Base-by-base conservation (phyloP, 2,888 invertebrate genomes). In the Alloplasta piceator region DNA sequence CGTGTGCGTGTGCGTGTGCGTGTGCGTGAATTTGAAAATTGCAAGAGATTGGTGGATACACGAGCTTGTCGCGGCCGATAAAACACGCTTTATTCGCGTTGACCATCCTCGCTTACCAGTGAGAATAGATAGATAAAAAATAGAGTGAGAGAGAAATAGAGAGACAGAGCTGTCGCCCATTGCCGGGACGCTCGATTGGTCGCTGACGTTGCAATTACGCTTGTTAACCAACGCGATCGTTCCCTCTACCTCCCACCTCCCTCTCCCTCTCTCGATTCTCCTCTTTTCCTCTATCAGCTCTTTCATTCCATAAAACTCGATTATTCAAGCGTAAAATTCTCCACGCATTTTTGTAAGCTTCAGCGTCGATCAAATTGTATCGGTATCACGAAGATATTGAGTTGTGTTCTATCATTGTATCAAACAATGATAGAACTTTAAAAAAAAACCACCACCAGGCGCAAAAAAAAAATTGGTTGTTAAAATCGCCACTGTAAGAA, bases 151-250 rank as follows among this genome's bases (percentile, higher is more conserved):
- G 48, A 56, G 50, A 60, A 41, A 60, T 26, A 16, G 43, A 12
- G 72, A 43, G 16, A 72, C 39, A 38, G 52, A 55, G 72, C 58
- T 80, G 71, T 80, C 72, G 67, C 64, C 75, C 71, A 72, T 72
- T 72, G 80, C 66, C 71, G 71, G 76, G 61, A 76, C 67, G 80
- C 76, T 80, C 80, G 72, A 80, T 76, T 80, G 78, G 74, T 71
- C 71, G 82, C 80, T 81, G 73, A 67, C 79, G 66, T 79, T 83
- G 77, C 79, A 83, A 83, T 82, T 82, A 83, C 83, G 71, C 82
- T 78, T 73, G 77, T 71, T 80, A 82, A 82, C 79, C 82, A 80
- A 81, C 77, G 64, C 73, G 75, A 67, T 41, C 73, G 48, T 76
- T 82, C 75, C 63, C 82, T 56, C 67, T 72, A 55, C 12, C 63